phyloP scores from a whole-genome alignment of 2,113 vertebrate species.

The Pedionomus torquatus region DNA sequence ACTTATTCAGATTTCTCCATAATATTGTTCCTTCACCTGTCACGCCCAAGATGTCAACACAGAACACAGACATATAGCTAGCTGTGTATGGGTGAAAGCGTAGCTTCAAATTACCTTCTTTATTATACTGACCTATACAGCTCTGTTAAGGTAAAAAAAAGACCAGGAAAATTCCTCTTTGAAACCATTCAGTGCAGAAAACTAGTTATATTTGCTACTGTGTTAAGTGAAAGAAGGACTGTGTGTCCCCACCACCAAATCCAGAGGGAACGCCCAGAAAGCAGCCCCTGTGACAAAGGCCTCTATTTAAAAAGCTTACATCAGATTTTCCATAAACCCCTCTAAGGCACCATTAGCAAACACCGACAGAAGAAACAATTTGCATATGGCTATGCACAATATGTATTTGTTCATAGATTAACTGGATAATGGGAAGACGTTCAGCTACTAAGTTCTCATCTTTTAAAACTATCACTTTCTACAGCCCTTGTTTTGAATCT shows the following conservation, averaged over 20 bases:
- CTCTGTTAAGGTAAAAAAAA: neutral
- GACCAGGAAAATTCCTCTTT: neutral
- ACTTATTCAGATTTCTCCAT: neutral
- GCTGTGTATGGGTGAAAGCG: rapidly evolving
- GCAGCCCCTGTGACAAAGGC: neutral
- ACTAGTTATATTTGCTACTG: neutral
- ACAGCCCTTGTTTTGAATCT: neutral
- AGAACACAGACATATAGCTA: neutral
- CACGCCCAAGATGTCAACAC: rapidly evolving
- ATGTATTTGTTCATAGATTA: neutral
- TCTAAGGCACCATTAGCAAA: neutral
- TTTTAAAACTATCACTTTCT: neutral
- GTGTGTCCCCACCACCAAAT: neutral
- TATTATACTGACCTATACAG: neutral
- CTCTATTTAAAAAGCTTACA: neutral
- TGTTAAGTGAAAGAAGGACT: neutral
- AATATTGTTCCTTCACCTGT: neutral
- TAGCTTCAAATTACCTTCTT: neutral
- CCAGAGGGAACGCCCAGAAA: neutral
- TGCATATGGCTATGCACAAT: neutral
- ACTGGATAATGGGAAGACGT: neutral
- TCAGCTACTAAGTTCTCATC: neutral
- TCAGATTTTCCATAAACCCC: neutral
- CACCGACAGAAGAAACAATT: neutral
- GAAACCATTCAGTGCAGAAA: neutral